Evolutionary conservation across 2,113 vertebrate genomes (phyloP), one percentile per base, ranked within the genome.

Genomic region (Notarius quadriscutis): DNA sequence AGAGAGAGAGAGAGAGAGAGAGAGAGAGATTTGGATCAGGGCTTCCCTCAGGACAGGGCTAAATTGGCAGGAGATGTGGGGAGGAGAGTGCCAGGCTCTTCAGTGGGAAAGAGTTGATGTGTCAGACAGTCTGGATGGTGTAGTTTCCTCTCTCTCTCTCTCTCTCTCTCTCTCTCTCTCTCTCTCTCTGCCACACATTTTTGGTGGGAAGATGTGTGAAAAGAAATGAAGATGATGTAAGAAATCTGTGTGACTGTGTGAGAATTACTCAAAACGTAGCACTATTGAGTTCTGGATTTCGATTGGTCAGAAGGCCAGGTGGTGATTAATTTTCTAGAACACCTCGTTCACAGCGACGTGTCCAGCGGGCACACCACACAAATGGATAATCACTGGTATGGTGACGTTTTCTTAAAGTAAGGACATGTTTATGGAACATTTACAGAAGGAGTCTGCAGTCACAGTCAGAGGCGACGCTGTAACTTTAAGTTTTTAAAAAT

Each of bases 41-140:
- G 87, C 89, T 92, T 95, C 93, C 94, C 92, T 91, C 90, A 85
- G 91, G 93, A 87, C 87, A 90, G 71, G 2, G 30, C 85, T 91
- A 92, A 92, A 88, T 92, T 91, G 92, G 91, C 90, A 84, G 91
- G 91, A 92, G 93, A 92, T 90, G 89, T 89, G 89, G 88, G 89
- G 87, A 91, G 90, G 90, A 83, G 91, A 2, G 15, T 1, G 65
- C 10, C 5, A 27, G 78, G 87, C 48, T 7, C 75, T 18, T 87
- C 55, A 57, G 85, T 74, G 92, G 90, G 89, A 80, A 92, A 90
- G 91, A 88, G 91, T 89, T 91, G 92, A 90, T 65, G 85, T 77
- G 89, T 90, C 86, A 91, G 92, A 91, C 88, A 75, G 77, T 48
- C 83, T 84, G 83, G 91, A 89, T 67, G 77, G 91, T 90, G 86